phyloP scores from a whole-genome alignment of 1,140 invertebrate species.

The Drusus annulatus region DNA sequence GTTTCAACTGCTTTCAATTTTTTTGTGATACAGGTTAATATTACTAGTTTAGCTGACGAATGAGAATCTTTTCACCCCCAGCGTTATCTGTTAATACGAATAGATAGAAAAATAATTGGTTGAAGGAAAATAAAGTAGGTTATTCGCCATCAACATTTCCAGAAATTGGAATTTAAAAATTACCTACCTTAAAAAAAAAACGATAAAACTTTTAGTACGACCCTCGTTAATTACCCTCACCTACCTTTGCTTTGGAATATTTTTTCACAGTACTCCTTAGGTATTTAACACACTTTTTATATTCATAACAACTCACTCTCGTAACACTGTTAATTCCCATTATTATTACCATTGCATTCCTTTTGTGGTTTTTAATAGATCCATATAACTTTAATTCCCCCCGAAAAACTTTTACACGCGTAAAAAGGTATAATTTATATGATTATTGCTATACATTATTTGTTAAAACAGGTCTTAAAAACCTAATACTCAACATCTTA shows the following conservation, averaged over 20 bases:
- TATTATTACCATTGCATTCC: background rate
- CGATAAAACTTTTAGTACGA: background rate
- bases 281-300: slow-evolving; percentile 28
- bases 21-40: no score
- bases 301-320: slow-evolving; percentile 29
- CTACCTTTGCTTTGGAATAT: background rate
- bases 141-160: no score
- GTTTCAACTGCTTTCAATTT: no score
- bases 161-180: no score
- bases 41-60: no score
- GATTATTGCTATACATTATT: slow-evolving; percentile 13
- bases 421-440: slow-evolving; percentile 4
- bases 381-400: background rate
- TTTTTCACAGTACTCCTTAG: background rate
- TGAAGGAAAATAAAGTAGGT: no score
- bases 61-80: no score
- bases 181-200: no score
- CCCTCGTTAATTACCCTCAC: slow-evolving; percentile 14
- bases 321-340: slow-evolving; percentile 1
- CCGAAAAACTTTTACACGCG: background rate
- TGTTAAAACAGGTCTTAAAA: background rate
- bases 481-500: background rate
- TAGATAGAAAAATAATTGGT: no score
- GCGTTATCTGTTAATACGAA: no score
- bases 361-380: background rate